Base-by-base conservation (phyloP, 2,113 vertebrate genomes). In the Spheniscus mendiculus region DNA sequence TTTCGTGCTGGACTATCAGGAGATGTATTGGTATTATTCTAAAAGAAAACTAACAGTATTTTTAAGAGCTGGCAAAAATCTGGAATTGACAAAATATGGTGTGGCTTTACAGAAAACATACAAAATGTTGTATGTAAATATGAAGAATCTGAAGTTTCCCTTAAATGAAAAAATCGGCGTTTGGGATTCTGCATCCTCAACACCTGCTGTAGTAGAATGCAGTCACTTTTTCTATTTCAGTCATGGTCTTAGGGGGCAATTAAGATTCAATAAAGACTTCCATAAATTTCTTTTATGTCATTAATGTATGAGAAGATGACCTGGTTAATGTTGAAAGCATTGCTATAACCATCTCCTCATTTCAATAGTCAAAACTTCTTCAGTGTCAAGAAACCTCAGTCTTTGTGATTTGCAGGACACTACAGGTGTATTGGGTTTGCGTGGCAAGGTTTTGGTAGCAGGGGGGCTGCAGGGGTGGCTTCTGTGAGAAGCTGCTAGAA, bases 241-340 rank as follows among this genome's bases (percentile, higher is more conserved):
- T 77, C 71, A 3, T 81, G 91, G 87, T 93, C 78, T 85, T 95
- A 80, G 93, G 94, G 89, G 72, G 53, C 89, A 90, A 87, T 93
- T 96, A 95, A 90, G 91, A 85, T 91, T 96, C 87, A 97, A 65
- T 96, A 94, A 95, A 96, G 82, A 53, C 78, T 90, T 93, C 50
- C 70, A 87, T 96, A 65, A 83, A 83, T 95, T 94, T 93, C 83
- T 92, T 3, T 95, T 91, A 90, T 93, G 87, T 95, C 87, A 94
- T 73, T 87, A 95, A 63, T 69, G 55, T 85, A 56, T 88, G 91
- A 97, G 87, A 96, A 96, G 87, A 78, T 71, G 59, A 58, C 95
- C 90, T 89, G 93, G 61, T 53, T 90, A 56, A 91, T 63, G 61
- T 69, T 73, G 70, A 61, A 70, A 84, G 61, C 26, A 3, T 69